Percentiles rank a stretch among this genome's conserved stretches.
Evolutionary conservation across 2,797 vertebrate species (phyloP).

Genomic region (Chanos chanos): DNA sequence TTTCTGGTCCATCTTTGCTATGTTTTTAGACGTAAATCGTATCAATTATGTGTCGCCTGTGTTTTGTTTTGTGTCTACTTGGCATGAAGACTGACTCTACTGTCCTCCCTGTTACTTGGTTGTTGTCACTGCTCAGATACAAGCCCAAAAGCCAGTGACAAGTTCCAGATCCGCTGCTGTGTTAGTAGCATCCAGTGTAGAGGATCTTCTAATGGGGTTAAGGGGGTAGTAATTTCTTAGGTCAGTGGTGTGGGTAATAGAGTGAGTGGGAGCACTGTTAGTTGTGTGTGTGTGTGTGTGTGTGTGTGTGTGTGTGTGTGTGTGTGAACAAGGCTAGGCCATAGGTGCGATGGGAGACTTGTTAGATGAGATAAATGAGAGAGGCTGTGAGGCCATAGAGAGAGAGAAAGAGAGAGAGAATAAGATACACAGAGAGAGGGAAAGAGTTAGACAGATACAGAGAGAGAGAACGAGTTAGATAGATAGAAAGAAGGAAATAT

Average conservation of each 20-base stretch:
- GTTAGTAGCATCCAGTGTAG: too few relatives aligned
- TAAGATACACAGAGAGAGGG: constrained; percentile 4
- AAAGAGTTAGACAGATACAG: constrained; percentile 33
- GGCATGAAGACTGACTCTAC: too few relatives aligned
- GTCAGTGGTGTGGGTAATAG: constrained; percentile 64
- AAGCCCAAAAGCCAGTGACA: too few relatives aligned
- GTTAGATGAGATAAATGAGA: constrained; percentile 64
- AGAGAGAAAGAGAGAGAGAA: constrained; percentile 40
- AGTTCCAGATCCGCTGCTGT: too few relatives aligned
- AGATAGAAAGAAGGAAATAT: constrained; percentile 28
- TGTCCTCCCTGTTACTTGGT: too few relatives aligned
- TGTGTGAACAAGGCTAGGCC: constrained; percentile 50
- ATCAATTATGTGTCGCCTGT: too few relatives aligned
- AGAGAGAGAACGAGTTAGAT: constrained; percentile 30
- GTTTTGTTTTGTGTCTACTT: too few relatives aligned
- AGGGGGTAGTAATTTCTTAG: constrained; percentile 62
- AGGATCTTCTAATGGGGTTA: too few relatives aligned
- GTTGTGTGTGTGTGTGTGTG: constrained; percentile 36
- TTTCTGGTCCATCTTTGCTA: too few relatives aligned
- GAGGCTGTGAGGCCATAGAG: constrained; percentile 48
- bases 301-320: constrained; percentile 50
- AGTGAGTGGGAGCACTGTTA: too few relatives aligned
- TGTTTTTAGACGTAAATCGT: too few relatives aligned
- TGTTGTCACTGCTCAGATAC: too few relatives aligned
- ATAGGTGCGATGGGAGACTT: constrained; percentile 61